Percentiles rank a stretch among this genome's conserved stretches.
These are phyloP conservation scores for Brevipalpus yothersi DNA, from an alignment of 1,140 invertebrate species.

Conservation along the genomic window DNA sequence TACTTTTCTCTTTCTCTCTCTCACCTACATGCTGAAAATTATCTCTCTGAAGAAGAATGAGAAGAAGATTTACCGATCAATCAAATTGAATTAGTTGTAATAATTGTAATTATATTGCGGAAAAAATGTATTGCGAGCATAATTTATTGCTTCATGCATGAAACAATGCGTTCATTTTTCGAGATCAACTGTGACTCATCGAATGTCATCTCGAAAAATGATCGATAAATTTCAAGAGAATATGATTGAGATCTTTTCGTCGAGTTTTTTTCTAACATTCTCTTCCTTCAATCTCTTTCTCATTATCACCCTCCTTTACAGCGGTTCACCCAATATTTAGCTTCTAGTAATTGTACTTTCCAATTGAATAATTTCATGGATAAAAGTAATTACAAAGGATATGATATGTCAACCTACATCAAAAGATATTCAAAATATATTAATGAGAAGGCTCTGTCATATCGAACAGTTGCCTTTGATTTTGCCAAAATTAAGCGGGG, in stretches of 20 bases:
- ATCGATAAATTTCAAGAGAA: no score
- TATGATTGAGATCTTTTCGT: neutral
- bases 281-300: neutral
- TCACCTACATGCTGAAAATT: neutral
- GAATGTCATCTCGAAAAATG: neutral
- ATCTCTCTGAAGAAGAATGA: neutral
- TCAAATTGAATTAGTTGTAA: neutral
- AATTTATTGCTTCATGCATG: neutral
- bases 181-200: neutral
- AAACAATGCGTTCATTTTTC: neutral
- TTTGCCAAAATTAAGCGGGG: constrained; percentile 99
- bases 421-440: constrained; percentile 93
- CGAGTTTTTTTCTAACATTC: neutral
- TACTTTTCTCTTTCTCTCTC: neutral
- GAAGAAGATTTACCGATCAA: neutral
- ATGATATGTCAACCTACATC: constrained; percentile 99
- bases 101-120: neutral
- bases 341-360: constrained; percentile 96
- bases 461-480: constrained; percentile 93
- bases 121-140: neutral
- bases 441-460: constrained; percentile 94
- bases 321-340: constrained; percentile 97
- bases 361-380: constrained; percentile 91
- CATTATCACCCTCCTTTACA: constrained; percentile 27
- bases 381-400: constrained; percentile 70